Base-by-base conservation (phyloP, 2,113 vertebrate species). In the Morone chrysops region DNA sequence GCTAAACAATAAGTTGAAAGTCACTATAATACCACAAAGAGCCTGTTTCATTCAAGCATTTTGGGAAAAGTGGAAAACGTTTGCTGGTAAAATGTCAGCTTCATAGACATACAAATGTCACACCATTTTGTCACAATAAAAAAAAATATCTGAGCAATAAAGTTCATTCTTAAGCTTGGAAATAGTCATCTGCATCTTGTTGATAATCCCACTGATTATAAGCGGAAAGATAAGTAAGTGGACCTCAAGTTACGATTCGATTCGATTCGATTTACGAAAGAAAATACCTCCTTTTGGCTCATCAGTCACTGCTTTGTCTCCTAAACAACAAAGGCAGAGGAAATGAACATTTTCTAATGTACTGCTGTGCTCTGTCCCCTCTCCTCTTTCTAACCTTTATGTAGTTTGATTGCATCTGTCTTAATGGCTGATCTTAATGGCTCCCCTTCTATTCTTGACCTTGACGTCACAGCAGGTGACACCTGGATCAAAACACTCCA, bases 401-500 rank as follows among this genome's bases (percentile, higher is more conserved):
- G 6, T 36, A 57, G 65, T 83, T 65, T 66, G 45, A 78, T 76
- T 78, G 54, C 70, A 2, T 79, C 61, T 53, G 20, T 3, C 2
- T 70, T 69, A 69, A 77, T 20, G 71, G 68, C 73, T 13, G 17
- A 63, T 81, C 63, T 75, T 77, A 89, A 87, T 83, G 79, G 78
- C 70, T 78, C 80, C 62, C 75, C 57, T 66, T 83, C 85, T 83
- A 77, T 92, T 91, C 80, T 79, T 74, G 83, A 94, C 84, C 76
- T 45, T 73, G 85, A 81, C 68, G 71, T 91, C 86, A 84, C 84
- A 87, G 76, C 70, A 60, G 70, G 86, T 74, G 84, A 85, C 85
- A 82, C 79, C 78, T 71, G 90, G 75, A 89, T 87, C 57, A 82
- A 89, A 90, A 81, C 86, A 70, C 54, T 17, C 16, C 67, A 40